Evolutionary conservation across 1,140 invertebrate genomes (phyloP).

Genomic region (Dufourea novaeangliae): DNA sequence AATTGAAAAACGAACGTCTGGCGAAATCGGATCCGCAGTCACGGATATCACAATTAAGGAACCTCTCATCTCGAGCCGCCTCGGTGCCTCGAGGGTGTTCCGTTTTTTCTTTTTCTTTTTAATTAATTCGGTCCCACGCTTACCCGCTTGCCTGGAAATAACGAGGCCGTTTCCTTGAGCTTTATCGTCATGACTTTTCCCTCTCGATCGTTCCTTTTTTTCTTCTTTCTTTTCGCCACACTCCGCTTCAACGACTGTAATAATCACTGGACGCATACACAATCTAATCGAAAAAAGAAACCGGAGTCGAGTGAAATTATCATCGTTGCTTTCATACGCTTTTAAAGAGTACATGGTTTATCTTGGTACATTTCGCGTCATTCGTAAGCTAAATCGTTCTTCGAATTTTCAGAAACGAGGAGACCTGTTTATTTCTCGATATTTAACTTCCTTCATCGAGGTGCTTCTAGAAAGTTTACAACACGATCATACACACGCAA

Average conservation of each 20-base stretch:
- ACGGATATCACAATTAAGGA: slow-evolving; percentile 48
- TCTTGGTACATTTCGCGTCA: too few species aligned
- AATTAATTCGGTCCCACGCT: slow-evolving; percentile 50
- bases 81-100: slow-evolving; percentile 21
- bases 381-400: too few species aligned
- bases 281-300: too few species aligned
- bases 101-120: slow-evolving; percentile 38
- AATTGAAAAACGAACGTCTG: background rate
- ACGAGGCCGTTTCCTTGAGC: slow-evolving; percentile 45
- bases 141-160: slow-evolving; percentile 40
- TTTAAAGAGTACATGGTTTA: too few species aligned
- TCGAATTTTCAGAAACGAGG: too few species aligned
- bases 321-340: too few species aligned
- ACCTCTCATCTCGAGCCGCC: background rate
- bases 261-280: background rate
- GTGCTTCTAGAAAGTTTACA: too few species aligned
- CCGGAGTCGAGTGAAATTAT: too few species aligned
- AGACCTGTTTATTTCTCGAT: too few species aligned
- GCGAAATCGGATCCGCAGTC: slow-evolving; percentile 42
- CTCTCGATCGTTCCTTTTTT: slow-evolving; percentile 7
- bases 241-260: background rate
- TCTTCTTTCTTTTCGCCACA: background rate
- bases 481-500: too few species aligned
- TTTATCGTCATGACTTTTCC: background rate
- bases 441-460: too few species aligned